phyloP scores from a whole-genome alignment of 2,797 vertebrate genomes.

The Streptopelia turtur region DNA sequence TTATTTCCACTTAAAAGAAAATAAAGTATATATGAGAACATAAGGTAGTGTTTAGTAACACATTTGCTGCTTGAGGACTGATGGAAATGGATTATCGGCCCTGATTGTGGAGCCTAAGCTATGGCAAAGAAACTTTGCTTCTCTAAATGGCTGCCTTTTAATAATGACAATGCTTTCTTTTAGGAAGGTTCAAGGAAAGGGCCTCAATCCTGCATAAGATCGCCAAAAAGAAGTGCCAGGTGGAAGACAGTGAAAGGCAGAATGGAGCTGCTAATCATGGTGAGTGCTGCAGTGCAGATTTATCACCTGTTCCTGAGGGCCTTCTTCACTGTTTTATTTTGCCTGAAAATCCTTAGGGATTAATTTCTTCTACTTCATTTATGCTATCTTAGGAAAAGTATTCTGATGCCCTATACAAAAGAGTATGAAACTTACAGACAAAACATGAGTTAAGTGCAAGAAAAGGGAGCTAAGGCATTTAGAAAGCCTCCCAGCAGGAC shows the following conservation, averaged over 20 bases:
- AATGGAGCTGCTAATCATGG: constrained; percentile 91
- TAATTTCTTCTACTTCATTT: background rate
- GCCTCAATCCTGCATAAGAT: constrained; percentile 98
- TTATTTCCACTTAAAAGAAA: background rate
- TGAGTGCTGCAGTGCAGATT: constrained; percentile 61
- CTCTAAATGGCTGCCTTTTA: constrained; percentile 10
- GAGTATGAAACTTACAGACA: background rate
- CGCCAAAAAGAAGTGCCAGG: constrained; percentile 98
- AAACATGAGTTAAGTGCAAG: background rate
- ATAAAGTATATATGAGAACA: background rate
- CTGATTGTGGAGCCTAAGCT: background rate
- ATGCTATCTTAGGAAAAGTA: background rate
- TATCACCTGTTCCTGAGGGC: background rate
- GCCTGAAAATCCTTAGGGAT: background rate
- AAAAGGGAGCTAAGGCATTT: background rate
- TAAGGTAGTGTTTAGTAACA: background rate
- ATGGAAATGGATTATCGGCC: background rate
- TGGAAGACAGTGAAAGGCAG: constrained; percentile 92
- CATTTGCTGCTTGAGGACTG: background rate
- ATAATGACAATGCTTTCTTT: constrained; percentile 52
- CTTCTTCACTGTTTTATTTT: background rate
- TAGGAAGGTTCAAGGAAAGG: constrained; percentile 97
- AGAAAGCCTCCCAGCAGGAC: background rate
- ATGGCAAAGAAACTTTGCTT: background rate
- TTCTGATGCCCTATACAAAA: background rate